A percentile compares a stretch with the other conserved stretches of the same genome.
Conservation (phyloP, 2,888 invertebrate genomes). For the Chironomus tentans region DNA sequence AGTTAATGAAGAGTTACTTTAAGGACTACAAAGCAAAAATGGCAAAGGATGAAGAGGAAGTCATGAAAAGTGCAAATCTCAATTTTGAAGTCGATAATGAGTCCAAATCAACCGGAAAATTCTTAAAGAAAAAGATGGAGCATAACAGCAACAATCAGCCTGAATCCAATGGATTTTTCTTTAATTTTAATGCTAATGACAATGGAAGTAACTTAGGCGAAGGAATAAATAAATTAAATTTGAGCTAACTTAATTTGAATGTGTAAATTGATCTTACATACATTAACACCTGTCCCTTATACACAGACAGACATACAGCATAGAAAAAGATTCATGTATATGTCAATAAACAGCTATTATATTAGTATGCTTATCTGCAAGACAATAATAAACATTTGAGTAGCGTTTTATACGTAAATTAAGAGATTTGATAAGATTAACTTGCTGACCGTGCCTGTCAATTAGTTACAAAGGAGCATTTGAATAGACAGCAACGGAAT, state of each 20-base stretch:
- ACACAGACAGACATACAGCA: too few relatives aligned
- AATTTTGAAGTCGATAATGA: not conserved
- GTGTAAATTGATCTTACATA: not conserved
- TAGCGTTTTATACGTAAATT: not conserved
- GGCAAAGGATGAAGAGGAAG: not conserved
- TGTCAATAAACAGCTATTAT: too few relatives aligned
- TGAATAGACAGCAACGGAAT: not conserved
- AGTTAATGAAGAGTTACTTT: slow-evolving; percentile 7
- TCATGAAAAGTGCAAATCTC: not conserved
- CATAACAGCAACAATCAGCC: not conserved
- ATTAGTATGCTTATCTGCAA: too few relatives aligned
- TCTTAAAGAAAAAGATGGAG: not conserved
- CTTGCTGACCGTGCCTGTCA: not conserved
- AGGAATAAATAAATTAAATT: not conserved
- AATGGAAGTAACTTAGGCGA: not conserved
- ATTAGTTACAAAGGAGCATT: not conserved
- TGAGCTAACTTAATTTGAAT: not conserved
- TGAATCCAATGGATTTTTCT: not conserved
- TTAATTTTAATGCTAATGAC: not conserved
- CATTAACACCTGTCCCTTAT: not conserved
- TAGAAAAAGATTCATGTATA: too few relatives aligned
- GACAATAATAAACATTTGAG: too few relatives aligned
- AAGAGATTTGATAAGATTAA: not conserved
- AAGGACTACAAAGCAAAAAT: slow-evolving; percentile 10
- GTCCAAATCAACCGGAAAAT: not conserved